Conservation (phyloP, 2,888 invertebrate genomes). For the Drosophila falleni region DNA sequence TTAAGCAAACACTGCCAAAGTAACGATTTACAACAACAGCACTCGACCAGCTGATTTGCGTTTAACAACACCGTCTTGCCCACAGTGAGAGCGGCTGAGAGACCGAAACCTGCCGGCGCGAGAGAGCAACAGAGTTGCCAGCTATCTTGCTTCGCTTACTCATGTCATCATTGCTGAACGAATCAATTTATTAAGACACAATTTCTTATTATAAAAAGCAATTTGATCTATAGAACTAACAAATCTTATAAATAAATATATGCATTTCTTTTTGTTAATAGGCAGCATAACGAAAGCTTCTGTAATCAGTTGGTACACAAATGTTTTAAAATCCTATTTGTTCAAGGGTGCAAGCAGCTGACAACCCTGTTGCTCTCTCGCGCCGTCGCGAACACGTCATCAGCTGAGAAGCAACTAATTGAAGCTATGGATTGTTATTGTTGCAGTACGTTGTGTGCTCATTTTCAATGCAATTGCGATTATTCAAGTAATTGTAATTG, state of each 20-base stretch:
- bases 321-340: background rate
- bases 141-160: background rate
- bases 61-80: constrained; percentile 60
- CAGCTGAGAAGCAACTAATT: constrained; percentile 60
- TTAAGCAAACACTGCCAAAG: constrained; percentile 36
- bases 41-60: constrained; percentile 55
- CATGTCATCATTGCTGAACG: background rate
- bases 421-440: constrained; percentile 49
- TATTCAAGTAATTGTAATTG: constrained; percentile 24
- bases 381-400: constrained; percentile 75
- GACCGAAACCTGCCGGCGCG: background rate
- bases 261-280: background rate
- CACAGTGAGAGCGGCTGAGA: constrained; percentile 26
- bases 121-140: constrained; percentile 50
- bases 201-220: too few species aligned
- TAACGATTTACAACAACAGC: constrained; percentile 6
- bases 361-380: constrained; percentile 58
- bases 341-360: constrained; percentile 9
- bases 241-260: background rate
- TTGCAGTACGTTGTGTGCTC: constrained; percentile 41
- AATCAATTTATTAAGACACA: background rate
- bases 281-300: background rate
- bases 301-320: background rate
- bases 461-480: constrained; percentile 39
- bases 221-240: background rate